These are phyloP conservation scores for Schizaphis graminum DNA, from an alignment of 2,888 invertebrate genomes.

Conservation along the genomic window DNA sequence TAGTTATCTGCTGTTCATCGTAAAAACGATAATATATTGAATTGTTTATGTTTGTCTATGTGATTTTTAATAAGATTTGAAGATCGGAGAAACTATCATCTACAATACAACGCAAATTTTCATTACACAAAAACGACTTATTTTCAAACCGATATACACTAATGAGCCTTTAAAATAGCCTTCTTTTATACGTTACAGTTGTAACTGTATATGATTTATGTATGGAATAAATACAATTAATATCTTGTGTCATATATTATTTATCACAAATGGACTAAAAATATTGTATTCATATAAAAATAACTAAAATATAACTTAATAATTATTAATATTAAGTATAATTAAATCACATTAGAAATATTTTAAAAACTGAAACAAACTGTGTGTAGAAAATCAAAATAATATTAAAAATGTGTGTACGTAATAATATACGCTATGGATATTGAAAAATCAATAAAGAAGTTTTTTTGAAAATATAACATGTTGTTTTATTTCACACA, in stretches of 20 bases:
- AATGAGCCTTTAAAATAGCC: too few species aligned
- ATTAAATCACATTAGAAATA: neutral
- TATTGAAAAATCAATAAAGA: neutral
- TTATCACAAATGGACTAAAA: neutral
- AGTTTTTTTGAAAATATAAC: neutral
- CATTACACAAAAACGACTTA: neutral
- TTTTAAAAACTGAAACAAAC: neutral
- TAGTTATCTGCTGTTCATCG: neutral
- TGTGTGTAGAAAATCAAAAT: neutral
- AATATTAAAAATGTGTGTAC: neutral
- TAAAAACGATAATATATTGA: neutral
- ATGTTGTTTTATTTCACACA: neutral
- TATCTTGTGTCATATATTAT: neutral
- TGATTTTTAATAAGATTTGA: neutral
- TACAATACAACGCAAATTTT: neutral
- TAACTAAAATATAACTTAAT: neutral
- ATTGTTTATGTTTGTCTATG: neutral
- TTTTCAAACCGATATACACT: neutral
- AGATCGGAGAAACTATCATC: neutral
- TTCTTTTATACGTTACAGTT: neutral
- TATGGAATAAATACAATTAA: neutral
- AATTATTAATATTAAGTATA: neutral
- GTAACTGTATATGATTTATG: neutral
- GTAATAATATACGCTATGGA: neutral
- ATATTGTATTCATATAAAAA: neutral